phyloP scores from a whole-genome alignment of 2,888 invertebrate genomes.

The Philaethria dido region DNA sequence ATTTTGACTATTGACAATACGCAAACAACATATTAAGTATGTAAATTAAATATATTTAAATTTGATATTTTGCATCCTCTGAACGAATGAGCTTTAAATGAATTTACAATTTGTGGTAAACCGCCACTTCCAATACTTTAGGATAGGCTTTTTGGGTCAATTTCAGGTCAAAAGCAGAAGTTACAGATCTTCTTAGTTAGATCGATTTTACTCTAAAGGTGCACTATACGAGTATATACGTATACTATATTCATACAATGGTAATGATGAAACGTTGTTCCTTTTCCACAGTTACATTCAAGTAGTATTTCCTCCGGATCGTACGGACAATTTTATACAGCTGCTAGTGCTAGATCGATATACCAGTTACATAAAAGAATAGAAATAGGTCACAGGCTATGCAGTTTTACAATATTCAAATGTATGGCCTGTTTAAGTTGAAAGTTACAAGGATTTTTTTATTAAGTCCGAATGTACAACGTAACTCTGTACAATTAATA shows the following conservation, averaged over 20 bases:
- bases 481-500: too few relatives aligned
- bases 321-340: constrained; percentile 25
- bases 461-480: neutral
- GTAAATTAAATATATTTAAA: too few relatives aligned
- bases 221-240: neutral
- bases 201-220: neutral
- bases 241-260: neutral
- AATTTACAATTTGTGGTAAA: too few relatives aligned
- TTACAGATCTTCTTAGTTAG: neutral
- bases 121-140: too few relatives aligned
- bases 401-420: constrained; percentile 32
- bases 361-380: constrained; percentile 38
- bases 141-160: too few relatives aligned
- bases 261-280: neutral
- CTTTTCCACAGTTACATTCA: constrained; percentile 3
- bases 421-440: constrained; percentile 2
- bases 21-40: too few relatives aligned
- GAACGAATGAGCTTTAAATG: too few relatives aligned
- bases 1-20: too few relatives aligned
- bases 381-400: constrained; percentile 38
- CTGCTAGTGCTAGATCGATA: constrained; percentile 32
- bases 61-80: too few relatives aligned
- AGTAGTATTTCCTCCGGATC: constrained; percentile 24
- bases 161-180: too few relatives aligned
- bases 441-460: neutral